Evolutionary conservation across 2,888 invertebrate species (phyloP).

Genomic region (Drosophila kambysellisi): DNA sequence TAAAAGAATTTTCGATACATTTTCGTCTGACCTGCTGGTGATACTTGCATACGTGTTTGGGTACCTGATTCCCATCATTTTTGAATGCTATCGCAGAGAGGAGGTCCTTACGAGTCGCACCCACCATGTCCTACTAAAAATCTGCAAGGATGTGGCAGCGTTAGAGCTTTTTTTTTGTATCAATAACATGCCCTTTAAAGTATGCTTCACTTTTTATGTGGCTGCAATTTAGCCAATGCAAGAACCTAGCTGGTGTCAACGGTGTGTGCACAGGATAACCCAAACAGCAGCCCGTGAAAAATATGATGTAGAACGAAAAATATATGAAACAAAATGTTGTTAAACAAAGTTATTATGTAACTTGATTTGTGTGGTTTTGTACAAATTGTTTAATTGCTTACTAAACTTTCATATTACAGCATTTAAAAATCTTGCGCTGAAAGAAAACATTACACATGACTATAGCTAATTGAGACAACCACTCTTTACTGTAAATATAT

Average conservation of each 20-base stretch:
- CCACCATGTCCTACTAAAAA: background rate
- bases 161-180: background rate
- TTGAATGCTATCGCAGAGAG: too few relatives aligned
- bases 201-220: background rate
- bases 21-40: background rate
- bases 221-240: background rate
- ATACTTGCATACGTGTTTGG: background rate
- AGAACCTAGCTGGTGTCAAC: background rate
- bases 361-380: background rate
- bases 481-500: constrained; percentile 3
- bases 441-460: background rate
- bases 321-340: background rate
- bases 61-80: background rate
- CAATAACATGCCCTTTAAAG: background rate
- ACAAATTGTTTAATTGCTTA: background rate
- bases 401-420: background rate
- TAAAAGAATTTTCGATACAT: background rate
- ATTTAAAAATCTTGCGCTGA: background rate
- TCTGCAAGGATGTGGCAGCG: background rate
- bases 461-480: background rate
- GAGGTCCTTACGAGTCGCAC: background rate
- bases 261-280: background rate
- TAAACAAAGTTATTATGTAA: background rate
- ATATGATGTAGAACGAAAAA: background rate
- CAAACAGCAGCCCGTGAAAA: background rate